Base-by-base conservation (phyloP, 2,888 invertebrate genomes). In the Pyrgus malvae region DNA sequence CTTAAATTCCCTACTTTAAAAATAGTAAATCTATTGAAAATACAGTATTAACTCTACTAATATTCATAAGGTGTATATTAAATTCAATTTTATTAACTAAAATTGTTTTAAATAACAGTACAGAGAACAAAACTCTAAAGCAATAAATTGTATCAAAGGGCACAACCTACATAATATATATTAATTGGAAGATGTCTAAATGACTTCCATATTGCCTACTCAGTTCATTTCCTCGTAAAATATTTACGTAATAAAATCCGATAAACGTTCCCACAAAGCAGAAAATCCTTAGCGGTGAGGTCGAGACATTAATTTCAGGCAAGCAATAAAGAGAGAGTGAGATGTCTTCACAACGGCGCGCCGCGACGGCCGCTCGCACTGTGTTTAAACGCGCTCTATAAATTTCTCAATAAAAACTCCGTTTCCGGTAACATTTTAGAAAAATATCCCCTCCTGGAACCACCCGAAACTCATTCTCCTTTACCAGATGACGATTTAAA, bases 281-380 rank as follows among this genome's bases (percentile, higher is more conserved):
- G 73, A 78, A 80, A 80, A 83, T 84, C 77, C 77, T 78, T 70
- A 69, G 72, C 68, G 70, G 70, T 76, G 73, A 80, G 81, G 83
- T 83, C 76, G 82, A 76, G 83, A 84, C 85, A 89, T 88, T 89
- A 89, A 89, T 89, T 88, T 89, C 78, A 80, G 78, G 78, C 83
- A 73, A 84, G 89, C 86, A 89, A 89, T 89, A 89, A 88, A 88
- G 83, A 78, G 80, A 75, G 80, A 81, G 76, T 74, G 74, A 81
- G 80, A 81, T 80, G 80, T 84, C 80, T 83, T 83, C 78, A 74
- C 75, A 72, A 72, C 68, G 67, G 59, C 57, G 60, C 65, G 61
- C n/a, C n/a, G 58, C 55, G 64, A 58, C 27, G 51, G 54, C 48
- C 64, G 68, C 69, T n/a, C 65, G 69, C 68, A 59, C 72, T 64